Evolutionary conservation across 1,140 invertebrate genomes (phyloP), one percentile per base, ranked within the genome.

Genomic region (Drosophila bipectinata): DNA sequence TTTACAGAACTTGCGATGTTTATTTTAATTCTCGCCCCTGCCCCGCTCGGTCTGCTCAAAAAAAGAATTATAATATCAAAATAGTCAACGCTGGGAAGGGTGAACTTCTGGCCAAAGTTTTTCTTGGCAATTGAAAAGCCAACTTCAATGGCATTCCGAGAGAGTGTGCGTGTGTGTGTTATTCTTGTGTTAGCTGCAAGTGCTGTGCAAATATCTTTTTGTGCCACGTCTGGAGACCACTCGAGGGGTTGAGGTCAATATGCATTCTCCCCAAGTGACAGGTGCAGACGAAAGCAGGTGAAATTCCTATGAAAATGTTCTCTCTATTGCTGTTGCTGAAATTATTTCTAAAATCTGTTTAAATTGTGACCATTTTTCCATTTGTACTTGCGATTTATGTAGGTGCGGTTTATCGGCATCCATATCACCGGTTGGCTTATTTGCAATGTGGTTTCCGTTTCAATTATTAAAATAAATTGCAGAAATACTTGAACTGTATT

Each of bases 51-150:
- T 62, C 56, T 44, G 39, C 52, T 45, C 41, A 21, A 72, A 52
- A 54, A 58, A 41, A 72, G 18, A 62, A 64, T 67, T 77, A 74
- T 84, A 64, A 57, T 59, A 78, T 44, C 58, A 82, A 82, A 78
- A 60, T 78, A 75, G 63, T 77, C 74, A 68, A 64, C 64, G 73
- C 64, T 54, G 69, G 67, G 51, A 49, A 54, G 63, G 69, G 66
- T 39, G 72, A 85, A 81, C 81, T 85, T 87, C 57, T 64, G 55
- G 69, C 69, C 78, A 88, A 85, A 81, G 57, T 88, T 85, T 75
- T 78, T 77, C 69, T 78, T 88, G 82, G 68, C 82, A 85, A 85
- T 87, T 85, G 82, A 87, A 85, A 81, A 77, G 61, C 54, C 52
- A 77, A 72, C 61, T 81, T 52, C 57, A 71, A 52, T 78, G 39